A percentile compares a stretch with the other conserved stretches of the same genome.
phyloP scores from a whole-genome alignment of 1,140 invertebrate genomes.

The Sarcophaga bullata region DNA sequence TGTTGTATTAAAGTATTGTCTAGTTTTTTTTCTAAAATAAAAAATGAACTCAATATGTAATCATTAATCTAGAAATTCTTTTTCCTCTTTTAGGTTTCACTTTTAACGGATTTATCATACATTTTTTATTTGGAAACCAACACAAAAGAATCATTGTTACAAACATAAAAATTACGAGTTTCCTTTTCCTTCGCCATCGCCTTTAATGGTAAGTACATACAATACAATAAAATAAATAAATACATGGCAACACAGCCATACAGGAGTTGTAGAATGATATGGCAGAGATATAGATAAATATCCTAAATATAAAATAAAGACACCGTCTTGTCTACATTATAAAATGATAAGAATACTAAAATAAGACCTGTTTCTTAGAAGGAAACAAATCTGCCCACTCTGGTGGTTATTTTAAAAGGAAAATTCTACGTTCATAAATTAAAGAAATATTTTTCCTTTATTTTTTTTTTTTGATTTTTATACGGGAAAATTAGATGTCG shows the following conservation, averaged over 20 bases:
- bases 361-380: neutral
- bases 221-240: slow-evolving; percentile 2
- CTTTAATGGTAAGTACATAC: neutral
- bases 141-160: neutral
- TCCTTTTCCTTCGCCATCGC: neutral
- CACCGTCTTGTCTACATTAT: slow-evolving; percentile 16
- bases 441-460: neutral
- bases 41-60: too few relatives aligned
- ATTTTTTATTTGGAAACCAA: neutral
- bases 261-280: too few relatives aligned
- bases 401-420: neutral
- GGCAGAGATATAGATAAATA: neutral
- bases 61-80: too few relatives aligned
- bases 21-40: too few relatives aligned
- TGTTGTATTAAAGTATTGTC: too few relatives aligned
- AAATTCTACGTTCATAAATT: neutral
- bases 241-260: neutral
- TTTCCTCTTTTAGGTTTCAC: too few relatives aligned
- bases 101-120: too few relatives aligned
- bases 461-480: neutral
- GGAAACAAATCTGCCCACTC: too few relatives aligned
- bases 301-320: neutral
- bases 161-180: neutral
- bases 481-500: neutral
- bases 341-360: slow-evolving; percentile 4